Conservation (phyloP, 2,797 vertebrate genomes). For the Tinamus major region DNA sequence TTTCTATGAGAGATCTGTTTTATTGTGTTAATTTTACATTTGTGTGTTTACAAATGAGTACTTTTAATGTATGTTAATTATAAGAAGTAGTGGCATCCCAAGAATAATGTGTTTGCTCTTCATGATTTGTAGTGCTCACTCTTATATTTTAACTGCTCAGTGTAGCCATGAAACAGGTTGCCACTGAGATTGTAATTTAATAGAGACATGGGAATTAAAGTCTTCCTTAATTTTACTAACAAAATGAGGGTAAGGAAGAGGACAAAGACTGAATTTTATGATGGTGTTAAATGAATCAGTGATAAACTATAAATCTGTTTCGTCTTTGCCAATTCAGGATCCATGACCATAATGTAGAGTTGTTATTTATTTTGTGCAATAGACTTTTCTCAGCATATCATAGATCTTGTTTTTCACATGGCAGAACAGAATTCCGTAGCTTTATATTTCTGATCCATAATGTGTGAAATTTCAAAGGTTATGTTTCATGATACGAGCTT, state of each 20-base stretch:
- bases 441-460: constrained; percentile 67
- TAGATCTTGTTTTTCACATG: constrained; percentile 25
- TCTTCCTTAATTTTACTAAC: constrained; percentile 36
- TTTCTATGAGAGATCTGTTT: constrained; percentile 1
- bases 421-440: constrained; percentile 41
- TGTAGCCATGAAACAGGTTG: constrained; percentile 20
- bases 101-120: constrained; percentile 11
- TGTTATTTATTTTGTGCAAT: constrained; percentile 62
- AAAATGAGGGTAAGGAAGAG: not conserved
- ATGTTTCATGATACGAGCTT: constrained; percentile 45
- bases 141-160: constrained; percentile 14
- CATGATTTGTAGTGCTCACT: constrained; percentile 21
- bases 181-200: constrained; percentile 60
- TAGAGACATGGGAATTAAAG: constrained; percentile 13
- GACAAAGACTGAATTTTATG: constrained; percentile 8
- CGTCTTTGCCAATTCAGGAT: constrained; percentile 51
- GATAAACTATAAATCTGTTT: constrained; percentile 36
- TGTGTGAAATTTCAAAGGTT: constrained; percentile 77
- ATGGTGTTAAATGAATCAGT: constrained; percentile 4
- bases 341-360: constrained; percentile 21
- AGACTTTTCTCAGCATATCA: constrained; percentile 51
- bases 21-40: not conserved
- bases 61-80: constrained; percentile 30
- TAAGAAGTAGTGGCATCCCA: not conserved
- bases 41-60: not conserved